These are phyloP conservation scores for Marcusenius ussheri DNA, from an alignment of 2,113 vertebrate species.

Conservation along the genomic window DNA sequence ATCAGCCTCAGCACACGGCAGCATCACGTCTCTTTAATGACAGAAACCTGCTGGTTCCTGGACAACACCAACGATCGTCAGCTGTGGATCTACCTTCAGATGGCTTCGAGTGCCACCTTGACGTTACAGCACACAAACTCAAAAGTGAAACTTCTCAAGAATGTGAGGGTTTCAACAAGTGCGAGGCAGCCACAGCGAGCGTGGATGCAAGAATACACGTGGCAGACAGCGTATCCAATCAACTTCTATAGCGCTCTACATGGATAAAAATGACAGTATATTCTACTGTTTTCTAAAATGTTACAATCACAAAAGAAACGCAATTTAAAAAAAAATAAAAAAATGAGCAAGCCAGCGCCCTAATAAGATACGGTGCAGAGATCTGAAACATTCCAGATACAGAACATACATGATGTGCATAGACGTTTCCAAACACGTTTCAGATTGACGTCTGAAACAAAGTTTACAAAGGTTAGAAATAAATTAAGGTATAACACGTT, in stretches of 20 bases:
- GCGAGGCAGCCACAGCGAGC: conserved; percentile 55
- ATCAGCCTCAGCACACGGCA: not conserved
- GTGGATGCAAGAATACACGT: not conserved
- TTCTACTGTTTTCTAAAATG: not conserved
- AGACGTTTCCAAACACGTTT: not conserved
- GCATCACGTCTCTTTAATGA: not conserved
- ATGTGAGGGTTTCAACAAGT: conserved; percentile 45
- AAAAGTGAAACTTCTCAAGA: not conserved
- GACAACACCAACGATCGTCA: not conserved
- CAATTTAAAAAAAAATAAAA: conserved; percentile 12
- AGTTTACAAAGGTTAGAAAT: conserved; percentile 22
- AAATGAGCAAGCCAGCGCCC: conserved; percentile 9
- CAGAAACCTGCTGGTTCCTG: not conserved
- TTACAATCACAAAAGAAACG: conserved; percentile 24
- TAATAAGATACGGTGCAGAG: conserved; percentile 1
- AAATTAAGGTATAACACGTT: conserved; percentile 20
- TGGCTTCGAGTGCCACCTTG: not conserved
- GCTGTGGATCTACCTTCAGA: not conserved
- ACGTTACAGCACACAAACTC: not conserved
- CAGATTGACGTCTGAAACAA: conserved; percentile 15
- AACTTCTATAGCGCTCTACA: conserved; percentile 26
- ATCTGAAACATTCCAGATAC: conserved; percentile 28
- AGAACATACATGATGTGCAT: conserved; percentile 13
- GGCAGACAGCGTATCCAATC: not conserved
- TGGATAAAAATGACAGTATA: conserved; percentile 8